These are phyloP conservation scores for Eurosta solidaginis DNA, from an alignment of 1,140 invertebrate genomes.

Conservation along the genomic window DNA sequence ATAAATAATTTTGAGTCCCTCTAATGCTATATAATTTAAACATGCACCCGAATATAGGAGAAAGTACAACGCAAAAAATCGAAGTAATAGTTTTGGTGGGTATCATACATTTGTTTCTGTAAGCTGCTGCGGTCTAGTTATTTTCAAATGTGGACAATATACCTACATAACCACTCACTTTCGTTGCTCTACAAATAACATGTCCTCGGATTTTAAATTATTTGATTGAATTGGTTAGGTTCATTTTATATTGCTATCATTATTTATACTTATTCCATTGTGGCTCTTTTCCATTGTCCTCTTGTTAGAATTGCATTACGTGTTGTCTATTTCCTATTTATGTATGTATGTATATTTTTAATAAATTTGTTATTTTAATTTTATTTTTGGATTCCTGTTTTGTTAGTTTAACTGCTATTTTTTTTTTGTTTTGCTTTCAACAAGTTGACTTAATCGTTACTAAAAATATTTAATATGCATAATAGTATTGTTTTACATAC, in stretches of 20 bases:
- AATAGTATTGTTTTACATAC: slow-evolving; percentile 34
- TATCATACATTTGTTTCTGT: too few species aligned
- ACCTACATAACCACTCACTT: too few species aligned
- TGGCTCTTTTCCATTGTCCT: not conserved
- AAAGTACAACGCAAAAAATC: too few species aligned
- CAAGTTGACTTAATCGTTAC: slow-evolving; percentile 24
- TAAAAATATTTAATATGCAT: slow-evolving; percentile 33
- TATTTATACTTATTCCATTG: not conserved
- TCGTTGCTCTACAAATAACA: too few species aligned
- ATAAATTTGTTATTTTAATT: not conserved
- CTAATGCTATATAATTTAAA: too few species aligned
- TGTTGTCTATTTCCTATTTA: not conserved
- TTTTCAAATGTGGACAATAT: too few species aligned
- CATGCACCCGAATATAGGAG: too few species aligned
- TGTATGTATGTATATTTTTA: too few species aligned
- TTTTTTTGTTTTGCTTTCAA: slow-evolving; percentile 1
- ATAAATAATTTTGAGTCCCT: too few species aligned
- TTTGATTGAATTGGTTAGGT: not conserved
- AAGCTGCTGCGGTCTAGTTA: too few species aligned
- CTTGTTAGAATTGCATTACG: not conserved
- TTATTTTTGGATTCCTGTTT: slow-evolving; percentile 10
- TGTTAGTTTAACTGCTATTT: not conserved
- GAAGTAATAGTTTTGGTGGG: too few species aligned
- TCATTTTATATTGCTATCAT: not conserved
- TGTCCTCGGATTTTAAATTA: too few species aligned